Evolutionary conservation across 2,113 vertebrate genomes (phyloP).

Genomic region (Amblyornis subalaris): DNA sequence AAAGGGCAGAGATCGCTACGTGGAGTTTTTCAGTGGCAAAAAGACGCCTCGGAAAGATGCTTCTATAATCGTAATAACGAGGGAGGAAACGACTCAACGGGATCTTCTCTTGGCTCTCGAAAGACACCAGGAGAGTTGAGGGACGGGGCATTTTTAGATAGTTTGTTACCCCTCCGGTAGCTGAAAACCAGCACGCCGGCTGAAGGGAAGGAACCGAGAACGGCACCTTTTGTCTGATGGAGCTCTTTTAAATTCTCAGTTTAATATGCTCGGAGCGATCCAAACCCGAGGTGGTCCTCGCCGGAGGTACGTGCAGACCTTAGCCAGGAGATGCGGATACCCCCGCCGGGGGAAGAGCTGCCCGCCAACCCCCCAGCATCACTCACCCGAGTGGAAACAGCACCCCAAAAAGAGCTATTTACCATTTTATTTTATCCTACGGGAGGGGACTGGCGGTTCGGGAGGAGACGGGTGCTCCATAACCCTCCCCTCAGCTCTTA

Average conservation of each 20-base stretch:
- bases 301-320: conserved; percentile 10
- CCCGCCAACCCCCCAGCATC: neutral
- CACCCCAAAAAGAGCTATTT: neutral
- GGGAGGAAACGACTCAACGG: conserved; percentile 5
- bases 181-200: neutral
- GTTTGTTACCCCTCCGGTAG: neutral
- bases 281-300: neutral
- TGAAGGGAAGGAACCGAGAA: neutral
- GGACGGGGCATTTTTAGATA: neutral
- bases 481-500: neutral
- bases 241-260: neutral
- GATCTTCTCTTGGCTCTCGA: conserved; percentile 14
- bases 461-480: neutral
- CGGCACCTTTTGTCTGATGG: conserved; percentile 52
- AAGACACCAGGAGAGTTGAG: conserved; percentile 18
- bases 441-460: neutral
- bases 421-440: neutral
- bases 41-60: conserved; percentile 55
- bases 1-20: conserved; percentile 66
- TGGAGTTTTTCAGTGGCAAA: conserved; percentile 56
- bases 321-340: neutral
- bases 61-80: neutral
- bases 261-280: neutral
- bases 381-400: neutral
- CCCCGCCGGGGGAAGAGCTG: neutral